phyloP scores from a whole-genome alignment of 2,888 invertebrate species.

The Myopa testacea region DNA sequence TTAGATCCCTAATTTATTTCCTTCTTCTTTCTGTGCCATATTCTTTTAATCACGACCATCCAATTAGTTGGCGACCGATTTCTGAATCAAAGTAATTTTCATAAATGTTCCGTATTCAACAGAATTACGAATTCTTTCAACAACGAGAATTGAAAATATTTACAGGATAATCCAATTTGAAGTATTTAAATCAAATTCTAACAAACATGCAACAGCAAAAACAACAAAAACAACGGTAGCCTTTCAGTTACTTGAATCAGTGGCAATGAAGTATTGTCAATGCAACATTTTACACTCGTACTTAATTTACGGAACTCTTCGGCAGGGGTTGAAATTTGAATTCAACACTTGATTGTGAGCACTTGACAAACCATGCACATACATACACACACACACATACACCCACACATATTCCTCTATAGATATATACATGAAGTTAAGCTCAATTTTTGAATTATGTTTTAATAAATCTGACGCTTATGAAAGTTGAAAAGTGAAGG shows the following conservation, averaged over 20 bases:
- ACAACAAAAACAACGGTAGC: slow-evolving; percentile 44
- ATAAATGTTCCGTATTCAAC: not conserved
- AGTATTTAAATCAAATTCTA: slow-evolving; percentile 68
- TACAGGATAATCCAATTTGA: slow-evolving; percentile 68
- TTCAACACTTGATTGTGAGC: slow-evolving; percentile 36
- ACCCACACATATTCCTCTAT: not conserved
- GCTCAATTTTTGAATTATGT: slow-evolving; percentile 61
- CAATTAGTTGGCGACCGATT: not conserved
- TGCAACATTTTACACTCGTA: not conserved
- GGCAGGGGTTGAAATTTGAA: slow-evolving; percentile 39
- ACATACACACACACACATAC: slow-evolving; percentile 12
- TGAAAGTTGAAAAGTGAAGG: not conserved
- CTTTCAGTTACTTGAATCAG: slow-evolving; percentile 38
- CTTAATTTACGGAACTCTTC: not conserved
- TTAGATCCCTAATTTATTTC: too few relatives aligned
- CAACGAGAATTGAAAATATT: slow-evolving; percentile 53
- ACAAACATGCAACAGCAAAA: slow-evolving; percentile 51
- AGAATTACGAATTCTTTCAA: not conserved
- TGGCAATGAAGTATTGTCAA: slow-evolving; percentile 38
- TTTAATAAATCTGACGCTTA: slow-evolving; percentile 57
- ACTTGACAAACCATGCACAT: not conserved
- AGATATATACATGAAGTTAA: slow-evolving; percentile 25
- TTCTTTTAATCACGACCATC: too few relatives aligned
- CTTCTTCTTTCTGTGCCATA: too few relatives aligned
- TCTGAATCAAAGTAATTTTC: not conserved